Evolutionary conservation across 2,888 invertebrate genomes (phyloP).

Genomic region (Diaphora mendica): DNA sequence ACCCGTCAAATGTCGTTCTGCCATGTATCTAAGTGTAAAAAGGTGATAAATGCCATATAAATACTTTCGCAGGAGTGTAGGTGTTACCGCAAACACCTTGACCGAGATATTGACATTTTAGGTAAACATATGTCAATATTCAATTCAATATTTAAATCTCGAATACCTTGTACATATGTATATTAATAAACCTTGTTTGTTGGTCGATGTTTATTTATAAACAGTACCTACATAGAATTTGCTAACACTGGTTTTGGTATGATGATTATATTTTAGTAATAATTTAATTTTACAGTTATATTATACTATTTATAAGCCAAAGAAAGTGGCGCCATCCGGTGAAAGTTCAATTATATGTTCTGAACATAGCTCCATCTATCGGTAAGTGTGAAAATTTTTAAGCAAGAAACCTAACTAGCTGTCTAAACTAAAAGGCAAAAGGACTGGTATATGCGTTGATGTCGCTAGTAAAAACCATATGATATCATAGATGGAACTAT

Average conservation of each 20-base stretch:
- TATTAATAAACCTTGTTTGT: neutral
- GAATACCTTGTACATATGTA: neutral
- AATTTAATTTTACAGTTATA: neutral
- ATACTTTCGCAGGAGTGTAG: too few species aligned
- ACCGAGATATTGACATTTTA: too few species aligned
- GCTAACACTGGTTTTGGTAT: neutral
- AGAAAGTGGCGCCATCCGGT: constrained; percentile 15
- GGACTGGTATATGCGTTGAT: constrained; percentile 21
- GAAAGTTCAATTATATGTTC: neutral
- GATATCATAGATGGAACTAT: constrained; percentile 52
- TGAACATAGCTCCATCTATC: constrained; percentile 46
- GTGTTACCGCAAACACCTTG: too few species aligned
- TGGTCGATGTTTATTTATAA: neutral
- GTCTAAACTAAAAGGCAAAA: constrained; percentile 21
- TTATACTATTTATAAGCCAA: neutral
- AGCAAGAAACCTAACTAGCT: constrained; percentile 14
- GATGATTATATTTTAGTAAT: neutral
- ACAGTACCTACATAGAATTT: neutral
- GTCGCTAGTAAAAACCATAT: constrained; percentile 49
- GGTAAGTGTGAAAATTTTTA: constrained; percentile 17
- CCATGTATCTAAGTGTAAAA: too few species aligned
- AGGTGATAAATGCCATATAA: too few species aligned
- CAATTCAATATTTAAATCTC: neutral
- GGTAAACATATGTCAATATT: neutral
- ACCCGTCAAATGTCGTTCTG: too few species aligned